Conservation (phyloP, 2,113 vertebrate species). For the Phoxinus phoxinus region DNA sequence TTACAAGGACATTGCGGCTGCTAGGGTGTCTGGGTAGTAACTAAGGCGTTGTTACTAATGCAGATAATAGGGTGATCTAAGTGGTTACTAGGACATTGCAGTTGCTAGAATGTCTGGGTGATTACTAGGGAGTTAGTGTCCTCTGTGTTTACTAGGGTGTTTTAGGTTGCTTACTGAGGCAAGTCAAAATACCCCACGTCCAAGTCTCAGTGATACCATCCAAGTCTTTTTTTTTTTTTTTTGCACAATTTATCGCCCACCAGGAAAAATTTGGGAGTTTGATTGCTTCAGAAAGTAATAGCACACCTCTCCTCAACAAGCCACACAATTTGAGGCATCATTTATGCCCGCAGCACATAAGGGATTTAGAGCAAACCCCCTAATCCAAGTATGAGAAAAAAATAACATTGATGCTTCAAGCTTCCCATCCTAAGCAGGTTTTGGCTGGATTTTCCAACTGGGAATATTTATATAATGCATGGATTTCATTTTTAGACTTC, state of each 20-base stretch:
- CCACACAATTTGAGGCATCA: neutral
- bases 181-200: neutral
- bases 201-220: neutral
- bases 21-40: neutral
- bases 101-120: neutral
- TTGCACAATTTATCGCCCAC: neutral
- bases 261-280: neutral
- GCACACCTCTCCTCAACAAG: conserved; percentile 12
- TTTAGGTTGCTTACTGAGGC: neutral
- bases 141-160: neutral
- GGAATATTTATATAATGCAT: neutral
- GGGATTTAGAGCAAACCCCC: conserved; percentile 13
- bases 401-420: conserved; percentile 10
- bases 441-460: neutral
- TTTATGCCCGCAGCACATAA: conserved; percentile 14
- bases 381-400: neutral
- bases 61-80: neutral
- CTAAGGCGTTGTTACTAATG: neutral
- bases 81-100: neutral
- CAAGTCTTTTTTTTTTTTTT: neutral
- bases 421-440: neutral
- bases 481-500: neutral
- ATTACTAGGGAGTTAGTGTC: neutral
- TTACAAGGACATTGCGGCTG: neutral
- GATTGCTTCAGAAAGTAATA: conserved; percentile 28